Evolutionary conservation across 2,113 vertebrate species (phyloP), one percentile per base, ranked within the genome.

Genomic region (Heteronetta atricapilla): DNA sequence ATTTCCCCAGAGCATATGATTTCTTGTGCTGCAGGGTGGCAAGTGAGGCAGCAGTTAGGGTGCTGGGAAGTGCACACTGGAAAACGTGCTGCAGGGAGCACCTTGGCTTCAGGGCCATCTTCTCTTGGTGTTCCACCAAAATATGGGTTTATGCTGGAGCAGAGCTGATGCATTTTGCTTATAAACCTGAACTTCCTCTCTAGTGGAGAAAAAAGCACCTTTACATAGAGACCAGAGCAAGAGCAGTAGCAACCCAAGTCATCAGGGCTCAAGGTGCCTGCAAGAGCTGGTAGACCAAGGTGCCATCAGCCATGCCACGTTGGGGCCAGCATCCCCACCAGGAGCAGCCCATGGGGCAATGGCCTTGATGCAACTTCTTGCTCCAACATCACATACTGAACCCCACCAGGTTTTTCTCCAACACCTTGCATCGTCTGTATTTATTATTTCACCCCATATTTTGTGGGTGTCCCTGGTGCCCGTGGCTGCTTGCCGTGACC

Each of bases 281-380:
- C 8, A 7, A 72, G 77, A 33, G 48, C 70, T 76, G 44, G 48
- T 92, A 83, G 48, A 12, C 59, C 82, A 25, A 60, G 34, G 29
- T 80, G 34, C 68, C 86, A 63, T 83, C 83, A 83, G 53, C 73
- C 46, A 72, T 78, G 29, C 50, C 52, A 23, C 7, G 28, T 60
- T 59, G 34, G 60, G 36, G 33, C 90, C 77, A 29, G 36, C 29
- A 40, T 63, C 74, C 74, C n/a, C 13, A 5, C 22, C 23, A 3
- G 14, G 38, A 88, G 60, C 14, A 1, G 33, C 38, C 60, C 3
- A 0, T 28, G 48, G n/a, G n/a, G 13, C 2, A 5, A 6, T 1
- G 42, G 81, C 38, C 68, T 60, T 34, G 58, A 11, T 70, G 36
- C 56, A n/a, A 77, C 82, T 19, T 6, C 55, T 83, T 78, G 38